phyloP scores from a whole-genome alignment of 2,113 vertebrate species.

The Gorsachius goisagi region DNA sequence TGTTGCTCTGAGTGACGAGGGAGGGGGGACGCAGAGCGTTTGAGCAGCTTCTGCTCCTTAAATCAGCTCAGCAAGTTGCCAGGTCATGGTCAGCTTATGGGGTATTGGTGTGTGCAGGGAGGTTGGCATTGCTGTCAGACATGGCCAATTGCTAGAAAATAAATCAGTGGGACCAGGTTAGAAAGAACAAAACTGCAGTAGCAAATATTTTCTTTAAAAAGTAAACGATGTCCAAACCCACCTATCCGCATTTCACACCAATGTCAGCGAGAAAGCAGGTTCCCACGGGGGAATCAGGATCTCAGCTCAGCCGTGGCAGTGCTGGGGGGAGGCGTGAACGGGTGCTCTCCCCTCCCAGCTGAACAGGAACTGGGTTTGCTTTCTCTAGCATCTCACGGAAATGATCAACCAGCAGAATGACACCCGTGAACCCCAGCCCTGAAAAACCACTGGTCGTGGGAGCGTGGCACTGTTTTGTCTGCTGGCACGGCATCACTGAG shows the following conservation, averaged over 20 bases:
- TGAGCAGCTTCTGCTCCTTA: background rate
- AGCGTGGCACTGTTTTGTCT: background rate
- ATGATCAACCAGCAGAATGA: background rate
- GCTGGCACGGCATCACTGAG: background rate
- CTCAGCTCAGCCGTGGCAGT: background rate
- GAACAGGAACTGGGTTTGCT: background rate
- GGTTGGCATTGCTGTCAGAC: background rate
- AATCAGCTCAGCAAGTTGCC: constrained; percentile 21
- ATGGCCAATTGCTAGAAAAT: background rate
- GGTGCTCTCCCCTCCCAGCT: background rate
- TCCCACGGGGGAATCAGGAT: background rate
- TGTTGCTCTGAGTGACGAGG: background rate
- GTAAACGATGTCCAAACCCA: background rate
- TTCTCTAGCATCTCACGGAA: background rate
- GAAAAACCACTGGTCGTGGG: background rate
- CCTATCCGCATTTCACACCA: background rate
- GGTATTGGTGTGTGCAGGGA: background rate
- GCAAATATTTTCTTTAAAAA: background rate
- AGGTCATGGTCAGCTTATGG: background rate
- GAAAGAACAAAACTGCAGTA: background rate
- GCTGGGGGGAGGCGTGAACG: fast-evolving
- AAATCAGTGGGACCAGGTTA: background rate
- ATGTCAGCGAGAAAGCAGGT: background rate
- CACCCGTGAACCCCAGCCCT: background rate
- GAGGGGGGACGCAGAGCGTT: background rate